Evolutionary conservation across 2,797 vertebrate genomes (phyloP).

Genomic region (Podarcis lilfordi): DNA sequence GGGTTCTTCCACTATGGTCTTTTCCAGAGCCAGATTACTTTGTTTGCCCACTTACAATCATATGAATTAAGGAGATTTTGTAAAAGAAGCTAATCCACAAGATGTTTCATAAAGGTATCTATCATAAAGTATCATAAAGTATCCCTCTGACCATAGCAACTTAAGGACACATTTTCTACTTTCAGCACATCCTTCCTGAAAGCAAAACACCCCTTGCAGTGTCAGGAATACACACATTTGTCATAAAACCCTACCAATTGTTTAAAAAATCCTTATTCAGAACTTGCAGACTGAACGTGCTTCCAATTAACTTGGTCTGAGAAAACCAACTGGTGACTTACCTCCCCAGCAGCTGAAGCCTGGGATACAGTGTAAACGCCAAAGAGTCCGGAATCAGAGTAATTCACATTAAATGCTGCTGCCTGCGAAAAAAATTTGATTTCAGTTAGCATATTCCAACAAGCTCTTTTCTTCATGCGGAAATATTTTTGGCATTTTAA

Average conservation of each 20-base stretch:
- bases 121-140: too few species aligned
- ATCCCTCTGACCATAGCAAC: neutral
- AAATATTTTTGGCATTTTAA: slow-evolving; percentile 16
- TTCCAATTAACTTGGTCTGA: neutral
- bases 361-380: slow-evolving; percentile 92
- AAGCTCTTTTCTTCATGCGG: neutral
- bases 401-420: slow-evolving; percentile 88
- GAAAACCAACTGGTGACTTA: slow-evolving; percentile 76
- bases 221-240: neutral
- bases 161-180: neutral
- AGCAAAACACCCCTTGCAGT: too few species aligned
- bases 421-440: slow-evolving; percentile 79
- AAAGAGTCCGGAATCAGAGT: slow-evolving; percentile 95
- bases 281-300: neutral
- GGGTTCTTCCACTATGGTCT: neutral
- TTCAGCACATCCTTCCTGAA: neutral
- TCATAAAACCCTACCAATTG: neutral
- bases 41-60: too few species aligned
- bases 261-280: neutral
- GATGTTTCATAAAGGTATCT: neutral
- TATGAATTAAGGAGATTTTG: neutral
- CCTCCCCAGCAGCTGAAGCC: slow-evolving; percentile 80
- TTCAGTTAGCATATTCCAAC: slow-evolving; percentile 14
- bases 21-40: too few species aligned
- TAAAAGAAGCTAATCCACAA: neutral